These are phyloP conservation scores for Aporophyla lueneburgensis DNA, from an alignment of 2,888 invertebrate species.

Conservation along the genomic window DNA sequence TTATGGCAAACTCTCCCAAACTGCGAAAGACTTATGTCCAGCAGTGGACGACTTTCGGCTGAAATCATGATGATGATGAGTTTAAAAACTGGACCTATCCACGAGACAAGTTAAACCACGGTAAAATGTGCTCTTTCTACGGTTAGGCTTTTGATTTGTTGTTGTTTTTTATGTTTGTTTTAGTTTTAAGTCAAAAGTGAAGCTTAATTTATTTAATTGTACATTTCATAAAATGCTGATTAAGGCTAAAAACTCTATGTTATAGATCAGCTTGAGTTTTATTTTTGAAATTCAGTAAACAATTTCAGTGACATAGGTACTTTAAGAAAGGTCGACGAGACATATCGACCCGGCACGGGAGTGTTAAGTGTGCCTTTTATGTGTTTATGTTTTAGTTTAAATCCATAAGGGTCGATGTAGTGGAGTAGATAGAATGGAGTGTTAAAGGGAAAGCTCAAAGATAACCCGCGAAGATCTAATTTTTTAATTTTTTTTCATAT, in stretches of 20 bases:
- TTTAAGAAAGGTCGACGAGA: not conserved
- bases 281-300: not conserved
- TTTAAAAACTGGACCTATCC: no score
- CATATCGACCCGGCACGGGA: not conserved
- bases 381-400: not conserved
- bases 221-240: not conserved
- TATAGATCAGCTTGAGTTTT: not conserved
- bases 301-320: no score
- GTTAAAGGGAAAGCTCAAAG: no score
- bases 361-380: not conserved
- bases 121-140: no score
- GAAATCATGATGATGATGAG: no score
- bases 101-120: no score
- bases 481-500: no score
- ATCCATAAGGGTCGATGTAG: not conserved
- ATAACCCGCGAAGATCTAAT: no score
- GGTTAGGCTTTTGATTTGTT: constrained; percentile 35
- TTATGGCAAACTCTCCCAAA: no score
- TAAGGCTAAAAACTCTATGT: not conserved
- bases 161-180: constrained; percentile 25
- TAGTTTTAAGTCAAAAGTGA: constrained; percentile 5
- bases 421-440: not conserved
- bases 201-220: not conserved
- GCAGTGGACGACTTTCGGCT: no score
- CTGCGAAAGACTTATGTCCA: no score